Evolutionary conservation across 1,140 invertebrate genomes (phyloP).

Genomic region (Cylas formicarius): DNA sequence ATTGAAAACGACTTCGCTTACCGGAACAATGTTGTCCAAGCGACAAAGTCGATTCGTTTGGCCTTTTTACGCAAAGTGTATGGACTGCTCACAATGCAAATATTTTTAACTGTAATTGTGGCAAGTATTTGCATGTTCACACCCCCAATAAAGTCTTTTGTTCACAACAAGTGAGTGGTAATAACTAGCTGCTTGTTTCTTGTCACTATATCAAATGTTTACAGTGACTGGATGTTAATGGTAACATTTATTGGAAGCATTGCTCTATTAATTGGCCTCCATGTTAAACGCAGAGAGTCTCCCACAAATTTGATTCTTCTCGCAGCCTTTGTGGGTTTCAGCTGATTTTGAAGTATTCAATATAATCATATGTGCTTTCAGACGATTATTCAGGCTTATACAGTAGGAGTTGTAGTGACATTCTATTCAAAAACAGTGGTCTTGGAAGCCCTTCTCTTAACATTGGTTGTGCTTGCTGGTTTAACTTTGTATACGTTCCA

Average conservation of each 20-base stretch:
- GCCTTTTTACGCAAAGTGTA: constrained; percentile 81
- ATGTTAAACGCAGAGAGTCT: constrained; percentile 56
- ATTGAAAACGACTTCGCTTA: constrained; percentile 62
- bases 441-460: constrained; percentile 67
- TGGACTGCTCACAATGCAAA: constrained; percentile 65
- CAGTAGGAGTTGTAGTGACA: constrained; percentile 66
- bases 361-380: constrained; percentile 35
- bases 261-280: constrained; percentile 52
- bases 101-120: constrained; percentile 62
- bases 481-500: constrained; percentile 73
- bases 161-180: constrained; percentile 59
- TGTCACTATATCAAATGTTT: constrained; percentile 24
- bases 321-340: constrained; percentile 58
- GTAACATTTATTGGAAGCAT: constrained; percentile 54
- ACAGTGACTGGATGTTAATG: constrained; percentile 57
- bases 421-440: constrained; percentile 53
- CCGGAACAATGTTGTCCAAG: constrained; percentile 60
- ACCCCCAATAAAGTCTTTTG: constrained; percentile 56
- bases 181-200: background rate
- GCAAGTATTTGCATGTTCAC: constrained; percentile 56
- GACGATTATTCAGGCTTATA: constrained; percentile 66
- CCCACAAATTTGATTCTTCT: constrained; percentile 62
- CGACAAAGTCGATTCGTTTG: constrained; percentile 56
- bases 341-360: constrained; percentile 1
- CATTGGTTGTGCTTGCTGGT: constrained; percentile 60